Conservation (phyloP, 2,113 vertebrate genomes). For the Xyliphius kryptos region DNA sequence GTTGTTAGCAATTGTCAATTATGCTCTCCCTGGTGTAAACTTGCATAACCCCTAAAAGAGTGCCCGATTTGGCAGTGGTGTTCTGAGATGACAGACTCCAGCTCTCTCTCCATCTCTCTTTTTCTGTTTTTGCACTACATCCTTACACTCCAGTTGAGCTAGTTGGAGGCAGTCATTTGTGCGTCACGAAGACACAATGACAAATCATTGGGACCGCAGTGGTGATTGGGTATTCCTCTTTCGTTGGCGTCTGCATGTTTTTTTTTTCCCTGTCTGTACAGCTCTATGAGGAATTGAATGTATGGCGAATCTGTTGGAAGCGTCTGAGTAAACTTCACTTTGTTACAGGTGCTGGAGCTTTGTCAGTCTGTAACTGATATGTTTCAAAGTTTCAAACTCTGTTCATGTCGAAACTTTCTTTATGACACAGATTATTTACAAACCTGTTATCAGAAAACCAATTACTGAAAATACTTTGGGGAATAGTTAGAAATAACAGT, state of each 20-base stretch:
- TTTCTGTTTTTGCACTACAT: constrained; percentile 27
- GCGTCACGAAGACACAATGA: constrained; percentile 36
- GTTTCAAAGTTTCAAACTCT: too few relatives aligned
- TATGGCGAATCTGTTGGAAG: constrained; percentile 5
- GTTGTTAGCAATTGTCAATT: constrained; percentile 77
- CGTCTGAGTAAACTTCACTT: constrained; percentile 6
- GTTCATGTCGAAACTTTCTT: too few relatives aligned
- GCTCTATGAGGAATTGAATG: constrained; percentile 23
- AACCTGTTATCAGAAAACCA: too few relatives aligned
- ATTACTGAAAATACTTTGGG: too few relatives aligned
- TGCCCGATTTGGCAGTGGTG: constrained; percentile 69
- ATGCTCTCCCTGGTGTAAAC: constrained; percentile 74
- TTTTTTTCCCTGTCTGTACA: constrained; percentile 10
- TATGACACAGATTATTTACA: too few relatives aligned
- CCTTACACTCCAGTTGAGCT: constrained; percentile 38
- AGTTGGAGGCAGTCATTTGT: constrained; percentile 33
- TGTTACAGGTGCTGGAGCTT: constrained; percentile 19
- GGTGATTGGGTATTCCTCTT: constrained; percentile 21
- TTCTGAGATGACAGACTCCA: constrained; percentile 65
- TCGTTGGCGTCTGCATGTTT: constrained; percentile 16
- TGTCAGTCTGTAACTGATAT: background rate
- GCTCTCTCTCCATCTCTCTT: constrained; percentile 30
- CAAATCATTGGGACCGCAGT: constrained; percentile 31
- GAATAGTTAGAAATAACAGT: too few relatives aligned
- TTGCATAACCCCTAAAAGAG: constrained; percentile 68